A percentile compares a stretch with the other conserved stretches of the same genome.
Conservation (phyloP, 2,797 vertebrate species). For the Glyptemys insculpta region DNA sequence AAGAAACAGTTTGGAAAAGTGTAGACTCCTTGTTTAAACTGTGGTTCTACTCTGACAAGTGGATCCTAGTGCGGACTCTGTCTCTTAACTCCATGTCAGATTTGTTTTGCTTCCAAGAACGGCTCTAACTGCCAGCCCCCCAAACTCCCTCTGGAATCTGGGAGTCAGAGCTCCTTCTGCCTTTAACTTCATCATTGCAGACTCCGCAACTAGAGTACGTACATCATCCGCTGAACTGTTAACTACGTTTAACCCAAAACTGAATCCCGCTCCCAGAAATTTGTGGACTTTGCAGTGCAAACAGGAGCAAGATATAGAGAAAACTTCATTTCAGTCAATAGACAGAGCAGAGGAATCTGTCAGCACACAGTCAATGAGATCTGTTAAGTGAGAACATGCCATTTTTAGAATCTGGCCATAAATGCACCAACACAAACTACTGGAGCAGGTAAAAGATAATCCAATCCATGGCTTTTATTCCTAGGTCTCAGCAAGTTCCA, state of each 20-base stretch:
- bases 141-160: background rate
- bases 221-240: background rate
- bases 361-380: accelerated
- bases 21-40: background rate
- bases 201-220: accelerated
- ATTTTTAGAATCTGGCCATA: background rate
- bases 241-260: background rate
- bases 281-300: background rate
- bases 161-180: background rate
- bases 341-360: background rate
- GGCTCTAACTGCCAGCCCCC: background rate
- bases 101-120: slow-evolving; percentile 16
- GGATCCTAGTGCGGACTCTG: background rate
- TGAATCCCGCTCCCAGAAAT: background rate
- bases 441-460: background rate
- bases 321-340: background rate
- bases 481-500: background rate
- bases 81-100: background rate
- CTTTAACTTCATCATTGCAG: accelerated
- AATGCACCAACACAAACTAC: background rate
- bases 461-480: background rate
- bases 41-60: accelerated
- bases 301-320: background rate
- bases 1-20: background rate
- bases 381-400: background rate